Percentiles rank a stretch among this genome's conserved stretches.
Conservation (phyloP, 2,113 vertebrate species). For the Forbesichthys papilliferus region DNA sequence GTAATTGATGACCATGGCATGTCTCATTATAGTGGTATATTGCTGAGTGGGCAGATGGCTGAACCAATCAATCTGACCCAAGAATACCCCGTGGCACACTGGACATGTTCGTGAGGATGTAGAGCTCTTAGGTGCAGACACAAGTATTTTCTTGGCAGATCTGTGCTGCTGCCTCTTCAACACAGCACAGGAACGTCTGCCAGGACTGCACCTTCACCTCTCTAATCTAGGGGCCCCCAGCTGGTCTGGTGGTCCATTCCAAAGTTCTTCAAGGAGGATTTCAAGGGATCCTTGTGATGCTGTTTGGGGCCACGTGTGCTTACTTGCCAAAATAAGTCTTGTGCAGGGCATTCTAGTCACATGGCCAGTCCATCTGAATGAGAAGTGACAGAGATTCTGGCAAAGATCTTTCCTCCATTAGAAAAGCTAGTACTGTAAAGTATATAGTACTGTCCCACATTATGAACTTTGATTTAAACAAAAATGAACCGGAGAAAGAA, state of each 20-base stretch:
- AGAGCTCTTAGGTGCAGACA: slow-evolving; percentile 4
- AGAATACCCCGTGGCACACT: slow-evolving; percentile 1
- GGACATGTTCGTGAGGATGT: not conserved
- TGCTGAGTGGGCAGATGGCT: slow-evolving; percentile 10
- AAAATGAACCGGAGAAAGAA: too few species aligned
- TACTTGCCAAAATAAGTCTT: too few species aligned
- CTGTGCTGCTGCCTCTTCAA: too few species aligned
- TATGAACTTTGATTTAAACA: too few species aligned
- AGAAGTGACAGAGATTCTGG: not conserved
- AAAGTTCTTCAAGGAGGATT: slow-evolving; percentile 2
- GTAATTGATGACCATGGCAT: too few species aligned
- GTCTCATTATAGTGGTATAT: not conserved
- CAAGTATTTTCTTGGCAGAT: slow-evolving; percentile 1
- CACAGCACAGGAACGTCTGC: too few species aligned
- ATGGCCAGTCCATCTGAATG: slow-evolving; percentile 12
- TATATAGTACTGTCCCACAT: too few species aligned
- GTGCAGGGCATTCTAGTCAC: slow-evolving; percentile 8
- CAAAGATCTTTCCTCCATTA: too few species aligned
- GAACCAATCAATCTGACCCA: slow-evolving; percentile 9
- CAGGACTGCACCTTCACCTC: slow-evolving; percentile 2
- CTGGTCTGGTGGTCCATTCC: not conserved
- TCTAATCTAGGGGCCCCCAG: not conserved
- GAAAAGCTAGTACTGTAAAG: too few species aligned
- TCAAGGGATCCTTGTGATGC: not conserved
- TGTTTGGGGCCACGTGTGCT: not conserved